phyloP scores from a whole-genome alignment of 37 sponge, comb jelly and placozoan species.

The Crambe crambe region DNA sequence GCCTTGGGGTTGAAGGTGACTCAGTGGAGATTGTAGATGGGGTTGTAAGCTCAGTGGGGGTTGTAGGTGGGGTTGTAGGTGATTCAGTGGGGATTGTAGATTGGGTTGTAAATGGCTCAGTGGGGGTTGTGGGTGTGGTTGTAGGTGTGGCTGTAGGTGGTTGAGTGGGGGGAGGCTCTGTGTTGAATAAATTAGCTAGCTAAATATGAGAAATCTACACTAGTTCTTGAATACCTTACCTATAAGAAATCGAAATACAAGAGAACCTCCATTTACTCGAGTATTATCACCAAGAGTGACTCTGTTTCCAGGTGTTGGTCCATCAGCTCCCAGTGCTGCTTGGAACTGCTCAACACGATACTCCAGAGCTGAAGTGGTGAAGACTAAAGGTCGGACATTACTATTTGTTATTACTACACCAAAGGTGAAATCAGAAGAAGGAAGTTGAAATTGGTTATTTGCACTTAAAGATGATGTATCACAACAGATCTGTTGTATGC shows the following conservation, averaged over 20 bases:
- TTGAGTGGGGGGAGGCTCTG: no score
- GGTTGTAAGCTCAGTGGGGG: no score
- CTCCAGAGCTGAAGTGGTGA: background rate
- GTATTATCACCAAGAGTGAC: background rate
- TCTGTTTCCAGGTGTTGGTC: background rate
- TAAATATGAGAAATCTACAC: no score
- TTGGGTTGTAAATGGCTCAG: no score
- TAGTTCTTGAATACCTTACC: slow-evolving; percentile 1
- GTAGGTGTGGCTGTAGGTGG: background rate
- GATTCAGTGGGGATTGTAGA: no score
- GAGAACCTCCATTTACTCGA: background rate
- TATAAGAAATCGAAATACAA: background rate
- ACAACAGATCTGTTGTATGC: slow-evolving; percentile 3
- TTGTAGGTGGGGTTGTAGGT: no score
- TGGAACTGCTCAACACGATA: slow-evolving; percentile 2
- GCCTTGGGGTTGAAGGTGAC: no score
- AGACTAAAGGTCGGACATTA: background rate
- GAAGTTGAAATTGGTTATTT: background rate
- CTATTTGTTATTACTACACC: background rate
- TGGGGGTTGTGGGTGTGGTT: background rate
- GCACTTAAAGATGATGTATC: background rate
- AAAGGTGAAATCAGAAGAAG: background rate
- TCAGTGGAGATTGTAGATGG: no score
- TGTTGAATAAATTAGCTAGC: no score
- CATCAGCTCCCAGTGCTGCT: background rate